These are phyloP conservation scores for Gastracanthus pulcherrimus DNA, from an alignment of 2,888 invertebrate species.

Conservation along the genomic window DNA sequence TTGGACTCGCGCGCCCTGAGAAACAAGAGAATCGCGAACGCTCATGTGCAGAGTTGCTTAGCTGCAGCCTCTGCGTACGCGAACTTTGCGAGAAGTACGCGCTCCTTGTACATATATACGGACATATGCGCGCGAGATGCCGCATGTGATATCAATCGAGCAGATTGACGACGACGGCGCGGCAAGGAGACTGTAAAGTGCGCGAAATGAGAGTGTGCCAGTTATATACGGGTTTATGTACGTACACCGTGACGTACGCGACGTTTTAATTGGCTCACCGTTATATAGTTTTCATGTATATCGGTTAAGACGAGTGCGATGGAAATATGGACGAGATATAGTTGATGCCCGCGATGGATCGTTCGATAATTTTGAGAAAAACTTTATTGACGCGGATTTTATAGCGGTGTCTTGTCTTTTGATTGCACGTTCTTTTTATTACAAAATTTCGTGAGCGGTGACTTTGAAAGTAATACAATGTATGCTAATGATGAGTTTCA, in stretches of 20 bases:
- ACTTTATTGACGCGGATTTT: background rate
- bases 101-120: background rate
- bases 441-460: background rate
- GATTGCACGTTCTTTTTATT: too few relatives aligned
- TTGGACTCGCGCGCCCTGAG: too few relatives aligned
- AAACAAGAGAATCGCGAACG: background rate
- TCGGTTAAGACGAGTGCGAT: too few relatives aligned
- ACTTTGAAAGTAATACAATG: background rate
- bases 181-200: background rate
- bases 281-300: too few relatives aligned
- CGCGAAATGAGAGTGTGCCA: slow-evolving; percentile 22
- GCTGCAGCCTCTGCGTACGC: too few relatives aligned
- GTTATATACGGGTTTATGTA: slow-evolving; percentile 22
- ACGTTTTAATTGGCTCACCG: background rate
- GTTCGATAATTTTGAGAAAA: too few relatives aligned
- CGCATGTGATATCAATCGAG: slow-evolving; percentile 13
- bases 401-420: too few relatives aligned
- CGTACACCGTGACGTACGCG: background rate
- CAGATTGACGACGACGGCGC: background rate
- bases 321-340: too few relatives aligned
- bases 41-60: too few relatives aligned
- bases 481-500: background rate
- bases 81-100: background rate
- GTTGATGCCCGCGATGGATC: too few relatives aligned
- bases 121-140: too few relatives aligned